These are phyloP conservation scores for Aphaenogaster rudis DNA, from an alignment of 1,140 invertebrate species.

Conservation along the genomic window DNA sequence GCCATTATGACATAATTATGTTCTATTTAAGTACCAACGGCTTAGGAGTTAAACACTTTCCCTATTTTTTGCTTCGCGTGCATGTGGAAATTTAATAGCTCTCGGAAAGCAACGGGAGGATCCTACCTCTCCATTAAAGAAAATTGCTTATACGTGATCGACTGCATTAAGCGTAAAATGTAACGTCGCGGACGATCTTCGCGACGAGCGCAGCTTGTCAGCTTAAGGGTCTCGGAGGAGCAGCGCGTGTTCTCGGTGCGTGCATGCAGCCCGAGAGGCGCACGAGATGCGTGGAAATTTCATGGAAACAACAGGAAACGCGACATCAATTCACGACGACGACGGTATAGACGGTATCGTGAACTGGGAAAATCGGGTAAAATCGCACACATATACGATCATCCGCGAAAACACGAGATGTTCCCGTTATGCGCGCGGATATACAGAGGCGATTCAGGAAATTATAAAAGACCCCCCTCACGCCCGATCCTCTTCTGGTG, in stretches of 20 bases:
- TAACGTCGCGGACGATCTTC: constrained; percentile 40
- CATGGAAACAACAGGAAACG: constrained; percentile 47
- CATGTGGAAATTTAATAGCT: constrained; percentile 40
- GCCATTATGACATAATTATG: constrained; percentile 11
- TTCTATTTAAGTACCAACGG: constrained; percentile 7
- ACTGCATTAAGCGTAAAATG: constrained; percentile 48
- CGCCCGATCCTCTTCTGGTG: constrained; percentile 1
- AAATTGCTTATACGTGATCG: constrained; percentile 63
- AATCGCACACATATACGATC: not conserved
- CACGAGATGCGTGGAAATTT: constrained; percentile 45
- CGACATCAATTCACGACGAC: constrained; percentile 25
- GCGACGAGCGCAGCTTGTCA: constrained; percentile 24
- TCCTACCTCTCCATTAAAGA: constrained; percentile 46
- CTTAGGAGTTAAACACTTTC: constrained; percentile 16
- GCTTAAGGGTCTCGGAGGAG: not conserved
- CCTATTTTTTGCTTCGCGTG: constrained; percentile 17
- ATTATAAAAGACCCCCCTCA: constrained; percentile 49
- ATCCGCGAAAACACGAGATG: not conserved
- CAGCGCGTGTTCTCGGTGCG: constrained; percentile 43
- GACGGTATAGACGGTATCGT: not conserved
- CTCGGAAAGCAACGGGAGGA: constrained; percentile 41
- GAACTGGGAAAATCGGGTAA: constrained; percentile 27
- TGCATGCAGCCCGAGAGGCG: not conserved
- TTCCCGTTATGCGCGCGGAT: constrained; percentile 52
- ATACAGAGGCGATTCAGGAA: constrained; percentile 47